Percentiles rank a stretch among this genome's conserved stretches.
These are phyloP conservation scores for Montipora sp. DNA, from an alignment of 64 coral and sea anemone genomes.

Conservation along the genomic window DNA sequence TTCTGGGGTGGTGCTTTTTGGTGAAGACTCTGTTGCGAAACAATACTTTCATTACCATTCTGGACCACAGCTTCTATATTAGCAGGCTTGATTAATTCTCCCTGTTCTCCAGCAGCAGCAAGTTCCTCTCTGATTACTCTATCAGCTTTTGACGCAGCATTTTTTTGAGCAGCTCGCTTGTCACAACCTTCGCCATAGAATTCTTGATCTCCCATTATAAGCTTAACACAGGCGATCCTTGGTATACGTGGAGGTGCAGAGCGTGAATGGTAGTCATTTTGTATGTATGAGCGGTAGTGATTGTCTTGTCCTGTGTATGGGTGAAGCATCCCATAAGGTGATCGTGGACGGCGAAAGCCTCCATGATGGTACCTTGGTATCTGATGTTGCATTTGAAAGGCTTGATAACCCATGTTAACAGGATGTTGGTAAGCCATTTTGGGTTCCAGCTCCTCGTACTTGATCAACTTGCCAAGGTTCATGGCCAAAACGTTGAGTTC, in stretches of 20 bases:
- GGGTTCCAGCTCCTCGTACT: conserved; percentile 79
- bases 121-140: conserved; percentile 58
- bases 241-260: conserved; percentile 57
- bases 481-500: conserved; percentile 94
- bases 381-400: conserved; percentile 25
- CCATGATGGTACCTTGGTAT: not conserved
- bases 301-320: conserved; percentile 40
- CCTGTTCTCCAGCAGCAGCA: not conserved
- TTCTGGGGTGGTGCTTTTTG: not conserved
- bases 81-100: not conserved
- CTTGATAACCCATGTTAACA: conserved; percentile 34
- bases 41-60: conserved; percentile 17
- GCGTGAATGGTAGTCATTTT: conserved; percentile 20
- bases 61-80: not conserved
- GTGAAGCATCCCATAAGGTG: not conserved
- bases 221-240: conserved; percentile 73
- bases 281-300: conserved; percentile 35
- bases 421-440: conserved; percentile 46
- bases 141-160: conserved; percentile 76
- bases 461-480: conserved; percentile 88
- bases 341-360: conserved; percentile 10
- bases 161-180: conserved; percentile 81
- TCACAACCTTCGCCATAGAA: conserved; percentile 84
- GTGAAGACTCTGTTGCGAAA: not conserved
- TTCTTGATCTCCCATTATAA: conserved; percentile 71